Percentiles rank a stretch among this genome's conserved stretches.
phyloP scores from a whole-genome alignment of 2,888 invertebrate genomes.

The Diabrotica balteata region DNA sequence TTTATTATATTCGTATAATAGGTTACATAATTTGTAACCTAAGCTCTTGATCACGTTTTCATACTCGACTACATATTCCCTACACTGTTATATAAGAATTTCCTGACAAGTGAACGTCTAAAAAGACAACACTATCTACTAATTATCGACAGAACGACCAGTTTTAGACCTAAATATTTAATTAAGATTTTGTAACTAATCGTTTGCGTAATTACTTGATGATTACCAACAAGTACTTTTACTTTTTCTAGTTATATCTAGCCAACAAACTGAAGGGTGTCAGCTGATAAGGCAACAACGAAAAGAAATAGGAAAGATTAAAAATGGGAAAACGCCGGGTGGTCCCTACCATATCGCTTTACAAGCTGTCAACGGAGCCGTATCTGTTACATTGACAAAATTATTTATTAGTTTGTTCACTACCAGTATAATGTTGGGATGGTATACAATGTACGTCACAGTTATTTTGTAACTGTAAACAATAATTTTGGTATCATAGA shows the following conservation, averaged over 20 bases:
- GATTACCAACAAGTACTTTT: not conserved
- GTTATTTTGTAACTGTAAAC: not conserved
- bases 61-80: too few species aligned
- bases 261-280: constrained; percentile 5
- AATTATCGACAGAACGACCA: too few species aligned
- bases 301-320: constrained; percentile 5
- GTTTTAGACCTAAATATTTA: too few species aligned
- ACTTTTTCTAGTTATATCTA: not conserved
- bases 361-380: constrained; percentile 19
- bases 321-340: constrained; percentile 23
- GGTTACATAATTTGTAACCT: too few species aligned
- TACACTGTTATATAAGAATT: too few species aligned
- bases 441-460: not conserved
- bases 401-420: constrained; percentile 22
- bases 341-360: constrained; percentile 11
- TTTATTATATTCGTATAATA: too few species aligned
- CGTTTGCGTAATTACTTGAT: not conserved
- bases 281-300: constrained; percentile 6
- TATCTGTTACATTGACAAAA: constrained; percentile 20
- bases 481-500: too few species aligned
- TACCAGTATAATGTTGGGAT: not conserved
- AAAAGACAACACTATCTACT: too few species aligned
- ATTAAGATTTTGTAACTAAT: too few species aligned
- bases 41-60: too few species aligned
- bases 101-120: too few species aligned